These are phyloP conservation scores for Parauchenoglanis punctatus DNA, from an alignment of 2,797 vertebrate species.

Conservation along the genomic window DNA sequence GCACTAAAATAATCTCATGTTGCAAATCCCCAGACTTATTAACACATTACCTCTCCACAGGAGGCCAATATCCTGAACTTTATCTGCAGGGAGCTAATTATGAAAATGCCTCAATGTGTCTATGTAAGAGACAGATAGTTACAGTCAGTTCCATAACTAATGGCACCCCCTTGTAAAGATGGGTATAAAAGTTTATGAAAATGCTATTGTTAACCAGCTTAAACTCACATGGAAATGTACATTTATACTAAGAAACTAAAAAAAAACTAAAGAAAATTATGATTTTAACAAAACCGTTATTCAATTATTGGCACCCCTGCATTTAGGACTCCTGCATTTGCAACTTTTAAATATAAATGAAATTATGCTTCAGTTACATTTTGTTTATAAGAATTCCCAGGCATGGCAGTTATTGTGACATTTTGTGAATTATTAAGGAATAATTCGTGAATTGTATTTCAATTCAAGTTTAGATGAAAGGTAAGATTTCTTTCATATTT, in stretches of 20 bases:
- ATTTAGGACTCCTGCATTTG: background rate
- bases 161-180: background rate
- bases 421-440: background rate
- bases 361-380: background rate
- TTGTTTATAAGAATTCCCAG: background rate
- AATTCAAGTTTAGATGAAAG: background rate
- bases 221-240: background rate
- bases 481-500: background rate
- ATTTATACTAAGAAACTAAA: background rate
- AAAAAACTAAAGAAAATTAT: background rate
- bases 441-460: too few species aligned
- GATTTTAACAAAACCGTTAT: background rate
- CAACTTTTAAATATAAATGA: background rate
- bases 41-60: constrained; percentile 56
- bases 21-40: constrained; percentile 52
- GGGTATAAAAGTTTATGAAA: background rate
- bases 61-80: constrained; percentile 57
- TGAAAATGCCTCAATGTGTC: constrained; percentile 40
- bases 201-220: background rate
- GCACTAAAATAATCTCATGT: constrained; percentile 48
- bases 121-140: constrained; percentile 30
- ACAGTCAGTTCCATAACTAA: constrained; percentile 17
- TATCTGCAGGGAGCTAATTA: constrained; percentile 58
- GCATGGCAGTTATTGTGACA: too few species aligned
- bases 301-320: background rate